Base-by-base conservation (phyloP, 2,113 vertebrate genomes). In the Halichoerus grypus region DNA sequence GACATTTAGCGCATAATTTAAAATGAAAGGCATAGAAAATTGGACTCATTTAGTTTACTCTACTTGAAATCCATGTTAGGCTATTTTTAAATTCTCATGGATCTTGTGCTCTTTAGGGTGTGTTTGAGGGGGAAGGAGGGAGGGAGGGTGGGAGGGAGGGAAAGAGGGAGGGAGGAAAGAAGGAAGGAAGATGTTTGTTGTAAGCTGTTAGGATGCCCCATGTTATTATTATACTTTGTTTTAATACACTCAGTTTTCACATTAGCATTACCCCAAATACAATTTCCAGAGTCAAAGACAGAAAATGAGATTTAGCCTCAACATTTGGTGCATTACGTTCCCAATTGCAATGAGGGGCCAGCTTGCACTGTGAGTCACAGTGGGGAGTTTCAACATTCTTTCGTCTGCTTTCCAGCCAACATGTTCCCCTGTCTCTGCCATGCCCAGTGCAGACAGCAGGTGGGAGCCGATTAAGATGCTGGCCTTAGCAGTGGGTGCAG, bases 21-120 rank as follows among this genome's bases (percentile, higher is more conserved):
- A 86, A 89, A 31, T 94, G 98, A 98, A 96, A 97, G 97, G 86
- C 90, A 71, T 89, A 26, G 89, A 93, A 98, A 97, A 97, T 96
- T 63, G 90, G 93, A 95, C 97, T 98, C 96, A 90, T 93, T 97
- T 96, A 46, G 94, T 94, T 82, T 71, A 83, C 86, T 90, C 82
- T 39, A 22, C 81, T 83, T 88, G 93, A 96, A 90, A 88, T 83
- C 95, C 83, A 6, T 51, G 89, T 90, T 79, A 77, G 80, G 94
- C 84, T 94, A 96, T 97, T 98, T 97, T 97, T 96, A 95, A 97
- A 83, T 90, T 89, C 89, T 95, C 57, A 2, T 11, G 46, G 88
- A 91, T 94, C 65, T 84, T n/a, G 92, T 67, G 94, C 74, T 95
- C 57, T 42, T 93, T 42, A n/a, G 88, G 53, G 42, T 55, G 31